Percentiles rank a stretch among this genome's conserved stretches.
These are phyloP conservation scores for Stictocephala bisonia DNA, from an alignment of 2,888 invertebrate genomes.

Conservation along the genomic window DNA sequence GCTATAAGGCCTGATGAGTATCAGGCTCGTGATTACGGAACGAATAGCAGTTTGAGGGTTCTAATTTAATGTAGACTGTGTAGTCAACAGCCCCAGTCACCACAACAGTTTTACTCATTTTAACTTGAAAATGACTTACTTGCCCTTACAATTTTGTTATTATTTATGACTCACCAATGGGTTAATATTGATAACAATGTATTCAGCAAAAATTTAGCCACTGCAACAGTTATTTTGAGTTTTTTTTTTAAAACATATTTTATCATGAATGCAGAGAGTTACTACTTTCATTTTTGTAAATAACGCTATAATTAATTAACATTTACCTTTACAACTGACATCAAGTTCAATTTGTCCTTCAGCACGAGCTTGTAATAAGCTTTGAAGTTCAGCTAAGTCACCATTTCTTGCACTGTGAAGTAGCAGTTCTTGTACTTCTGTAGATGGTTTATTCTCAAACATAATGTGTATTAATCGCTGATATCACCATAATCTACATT, in stretches of 20 bases:
- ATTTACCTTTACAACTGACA: conserved; percentile 74
- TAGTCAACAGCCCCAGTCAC: no score
- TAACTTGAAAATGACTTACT: no score
- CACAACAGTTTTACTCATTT: no score
- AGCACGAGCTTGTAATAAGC: conserved; percentile 67
- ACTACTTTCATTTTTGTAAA: neutral
- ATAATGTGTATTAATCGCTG: neutral
- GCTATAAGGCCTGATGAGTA: no score
- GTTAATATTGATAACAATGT: neutral
- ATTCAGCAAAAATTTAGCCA: no score
- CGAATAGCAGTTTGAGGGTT: no score
- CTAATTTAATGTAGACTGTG: no score
- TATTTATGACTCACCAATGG: conserved; percentile 22
- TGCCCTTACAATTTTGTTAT: no score
- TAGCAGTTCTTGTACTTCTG: conserved; percentile 70
- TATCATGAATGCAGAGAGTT: neutral
- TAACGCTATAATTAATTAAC: neutral
- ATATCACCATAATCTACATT: no score
- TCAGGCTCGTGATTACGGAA: no score
- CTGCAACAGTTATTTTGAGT: no score
- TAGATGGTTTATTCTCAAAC: conserved; percentile 14
- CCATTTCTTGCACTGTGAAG: conserved; percentile 74
- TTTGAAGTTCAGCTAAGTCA: conserved; percentile 69
- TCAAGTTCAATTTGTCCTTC: conserved; percentile 70
- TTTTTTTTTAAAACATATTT: no score